Evolutionary conservation across 2,113 vertebrate genomes (phyloP), one percentile per base, ranked within the genome.

Genomic region (Micronycteris hirsuta): DNA sequence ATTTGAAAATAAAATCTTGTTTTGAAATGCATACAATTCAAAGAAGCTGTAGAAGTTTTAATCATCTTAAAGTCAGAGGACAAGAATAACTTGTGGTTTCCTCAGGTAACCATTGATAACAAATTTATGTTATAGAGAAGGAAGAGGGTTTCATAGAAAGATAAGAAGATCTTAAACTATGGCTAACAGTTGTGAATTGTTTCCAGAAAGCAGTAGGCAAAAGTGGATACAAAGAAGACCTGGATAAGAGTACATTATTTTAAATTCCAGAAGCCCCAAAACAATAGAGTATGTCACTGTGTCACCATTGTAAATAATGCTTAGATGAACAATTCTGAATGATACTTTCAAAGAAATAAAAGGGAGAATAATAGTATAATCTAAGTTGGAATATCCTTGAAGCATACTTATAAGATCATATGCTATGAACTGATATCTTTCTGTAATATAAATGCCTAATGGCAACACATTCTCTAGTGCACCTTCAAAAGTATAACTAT

Each of bases 281-380:
- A 47, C 71, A n/a, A 76, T 4, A 63, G 3, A 74, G 10, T 68
- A 54, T 49, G 5, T 36, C n/a, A 91, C 38, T 43, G 10, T n/a
- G 31, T 78, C 43, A 71, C 28, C 24, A 33, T 92, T 92, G 95
- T 73, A 78, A 73, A 65, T 71, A 61, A 86, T 43, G 52, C 31
- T 81, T 45, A 36, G 24, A 22, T 61, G 26, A 93, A 93, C 14
- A 82, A 78, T 71, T 88, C 80, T 76, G 43, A 94, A 74, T 71
- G 33, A 78, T 77, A 82, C 9, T 38, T 76, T 81, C 33, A 94
- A 91, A 67, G 2, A 92, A 94, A 92, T 85, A 76, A 96, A 94
- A 82, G 28, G 3, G 11, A 95, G 54, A 86, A 86, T 61, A 82
- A 92, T 86, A 4, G 4, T 61, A 38, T 94, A 70, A 54, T 68